Percentiles rank a stretch among this genome's conserved stretches.
Evolutionary conservation across 2,888 invertebrate genomes (phyloP).

Genomic region (Drosophila sordidapex): DNA sequence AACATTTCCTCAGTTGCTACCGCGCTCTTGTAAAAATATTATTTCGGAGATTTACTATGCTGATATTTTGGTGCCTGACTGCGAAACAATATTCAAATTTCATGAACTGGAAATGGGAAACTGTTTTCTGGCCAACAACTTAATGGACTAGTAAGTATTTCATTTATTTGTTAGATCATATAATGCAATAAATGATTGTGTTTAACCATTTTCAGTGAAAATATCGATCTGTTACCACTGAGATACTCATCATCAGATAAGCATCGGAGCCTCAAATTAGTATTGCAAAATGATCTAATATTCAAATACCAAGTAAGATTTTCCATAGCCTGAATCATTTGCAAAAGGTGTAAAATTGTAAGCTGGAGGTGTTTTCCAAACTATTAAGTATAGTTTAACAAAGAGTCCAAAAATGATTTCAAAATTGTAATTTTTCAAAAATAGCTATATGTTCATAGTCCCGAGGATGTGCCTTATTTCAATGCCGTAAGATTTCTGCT

Average conservation of each 20-base stretch:
- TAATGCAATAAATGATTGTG: not conserved
- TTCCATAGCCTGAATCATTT: not conserved
- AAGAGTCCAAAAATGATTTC: not conserved
- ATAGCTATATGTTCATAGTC: slow-evolving; percentile 79
- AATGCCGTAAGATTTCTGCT: slow-evolving; percentile 63
- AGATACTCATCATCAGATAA: slow-evolving; percentile 65
- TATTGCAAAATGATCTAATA: slow-evolving; percentile 47
- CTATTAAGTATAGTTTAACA: not conserved
- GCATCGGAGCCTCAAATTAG: slow-evolving; percentile 55
- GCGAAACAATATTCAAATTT: slow-evolving; percentile 72
- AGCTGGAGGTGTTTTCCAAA: not conserved
- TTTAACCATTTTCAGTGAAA: slow-evolving; percentile 48
- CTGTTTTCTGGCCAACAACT: slow-evolving; percentile 75
- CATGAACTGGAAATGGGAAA: slow-evolving; percentile 75
- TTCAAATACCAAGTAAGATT: slow-evolving; percentile 69
- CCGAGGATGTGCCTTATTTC: slow-evolving; percentile 80
- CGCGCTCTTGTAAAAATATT: slow-evolving; percentile 61
- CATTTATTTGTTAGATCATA: slow-evolving; percentile 9
- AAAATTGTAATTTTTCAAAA: not conserved
- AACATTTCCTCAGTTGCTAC: slow-evolving; percentile 55
- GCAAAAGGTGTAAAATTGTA: not conserved
- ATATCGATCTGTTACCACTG: slow-evolving; percentile 60
- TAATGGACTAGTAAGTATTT: slow-evolving; percentile 75
- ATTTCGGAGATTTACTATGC: slow-evolving; percentile 55
- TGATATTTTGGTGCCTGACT: slow-evolving; percentile 49